Conservation (phyloP, 2,113 vertebrate species). For the Python bivittatus region DNA sequence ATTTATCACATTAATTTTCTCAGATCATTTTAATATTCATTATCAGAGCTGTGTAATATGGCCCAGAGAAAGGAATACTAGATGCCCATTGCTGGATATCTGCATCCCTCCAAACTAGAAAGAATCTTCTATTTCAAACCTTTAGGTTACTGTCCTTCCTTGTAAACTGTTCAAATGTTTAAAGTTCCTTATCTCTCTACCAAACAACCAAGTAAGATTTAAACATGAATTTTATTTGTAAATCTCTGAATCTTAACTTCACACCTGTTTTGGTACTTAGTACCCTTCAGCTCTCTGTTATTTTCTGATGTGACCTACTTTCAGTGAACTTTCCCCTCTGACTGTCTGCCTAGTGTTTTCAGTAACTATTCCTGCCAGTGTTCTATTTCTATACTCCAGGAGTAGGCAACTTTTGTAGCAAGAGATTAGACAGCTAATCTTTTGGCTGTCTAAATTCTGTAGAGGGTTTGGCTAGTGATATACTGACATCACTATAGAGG, state of each 20-base stretch:
- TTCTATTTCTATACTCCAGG: neutral
- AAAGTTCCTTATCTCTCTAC: slow-evolving; percentile 3
- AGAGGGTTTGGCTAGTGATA: neutral
- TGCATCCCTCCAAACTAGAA: neutral
- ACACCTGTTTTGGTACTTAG: neutral
- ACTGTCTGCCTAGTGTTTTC: neutral
- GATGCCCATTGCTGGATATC: neutral
- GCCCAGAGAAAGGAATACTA: neutral
- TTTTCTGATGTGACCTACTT: neutral
- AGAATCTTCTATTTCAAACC: neutral
- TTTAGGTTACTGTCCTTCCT: neutral
- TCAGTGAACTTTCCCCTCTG: neutral
- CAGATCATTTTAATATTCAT: neutral
- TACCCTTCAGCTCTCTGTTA: neutral
- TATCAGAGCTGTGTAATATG: neutral
- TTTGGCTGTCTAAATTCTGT: neutral
- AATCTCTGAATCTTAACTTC: slow-evolving; percentile 31
- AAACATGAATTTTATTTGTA: slow-evolving; percentile 13
- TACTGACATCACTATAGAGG: neutral
- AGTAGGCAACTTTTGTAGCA: neutral
- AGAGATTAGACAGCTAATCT: neutral
- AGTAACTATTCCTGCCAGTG: neutral
- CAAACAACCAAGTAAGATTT: neutral
- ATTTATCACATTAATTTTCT: neutral
- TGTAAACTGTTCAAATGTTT: neutral